Evolutionary conservation across 2,888 invertebrate species (phyloP), one percentile per base, ranked within the genome.

Genomic region (Eugnorisma glareosa): DNA sequence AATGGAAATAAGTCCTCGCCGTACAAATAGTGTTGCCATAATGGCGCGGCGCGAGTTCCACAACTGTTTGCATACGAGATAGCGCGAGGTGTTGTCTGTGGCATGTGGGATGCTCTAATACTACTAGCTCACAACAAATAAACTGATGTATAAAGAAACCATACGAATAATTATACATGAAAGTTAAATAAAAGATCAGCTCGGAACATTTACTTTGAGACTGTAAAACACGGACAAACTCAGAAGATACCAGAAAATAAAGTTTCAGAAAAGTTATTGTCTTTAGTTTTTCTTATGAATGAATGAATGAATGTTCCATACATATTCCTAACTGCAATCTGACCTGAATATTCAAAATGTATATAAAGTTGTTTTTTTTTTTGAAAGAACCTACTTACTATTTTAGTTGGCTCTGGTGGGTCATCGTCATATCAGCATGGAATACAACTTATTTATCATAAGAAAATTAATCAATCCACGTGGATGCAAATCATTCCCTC

Each of bases 51-150:
- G 86, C 89, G 91, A 94, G 93, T 94, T 94, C 88, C 88, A 89
- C 90, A 92, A 92, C 90, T 94, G 94, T 94, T 94, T 94, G 93
- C 93, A 92, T 92, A 91, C 90, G 89, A 93, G 94, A 94, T 93
- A 92, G 91, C 87, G 87, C 79, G 88, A 90, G 90, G 90, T 91
- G 93, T 90, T 92, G 90, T 93, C 89, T 80, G 88, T 86, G 88
- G 89, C 90, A 88, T 88, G 82, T 88, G 86, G 51, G 66, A 75
- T 63, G 68, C 57, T 67, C 54, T 68, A 74, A 82, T 64, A 73
- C 73, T 40, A 69, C 37, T 76, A 64, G 82, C 68, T 83, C 61
- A n/a, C 43, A 67, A 75, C 67, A 72, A 84, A 84, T 66, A 79
- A 59, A 82, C 57, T 57, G 35, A 81, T 45, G 43, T 75, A 31